Evolutionary conservation across 2,797 vertebrate genomes (phyloP).

Genomic region (Chelon auratus): DNA sequence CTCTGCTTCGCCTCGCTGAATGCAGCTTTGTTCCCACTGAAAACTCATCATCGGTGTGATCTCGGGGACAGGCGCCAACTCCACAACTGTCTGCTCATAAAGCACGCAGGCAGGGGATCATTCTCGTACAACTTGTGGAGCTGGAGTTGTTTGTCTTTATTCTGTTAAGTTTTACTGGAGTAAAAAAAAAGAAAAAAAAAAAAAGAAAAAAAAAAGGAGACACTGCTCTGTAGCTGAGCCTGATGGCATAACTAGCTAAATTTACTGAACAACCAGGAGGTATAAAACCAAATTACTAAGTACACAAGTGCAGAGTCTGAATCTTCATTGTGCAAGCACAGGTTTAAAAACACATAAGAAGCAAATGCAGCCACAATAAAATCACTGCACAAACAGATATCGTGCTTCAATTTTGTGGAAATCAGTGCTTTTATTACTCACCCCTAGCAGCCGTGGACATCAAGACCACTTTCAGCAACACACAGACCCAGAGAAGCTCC

Average conservation of each 20-base stretch:
- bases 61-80: slow-evolving; percentile 67
- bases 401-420: neutral
- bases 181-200: neutral
- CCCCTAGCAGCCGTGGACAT: slow-evolving; percentile 71
- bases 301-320: neutral
- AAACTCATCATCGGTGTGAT: slow-evolving; percentile 70
- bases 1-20: slow-evolving; percentile 69
- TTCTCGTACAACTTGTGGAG: slow-evolving; percentile 14
- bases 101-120: slow-evolving; percentile 47
- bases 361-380: neutral
- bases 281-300: neutral
- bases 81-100: slow-evolving; percentile 50
- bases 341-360: neutral
- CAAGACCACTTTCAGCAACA: slow-evolving; percentile 69
- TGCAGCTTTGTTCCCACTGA: slow-evolving; percentile 70
- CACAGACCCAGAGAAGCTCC: slow-evolving; percentile 60
- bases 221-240: slow-evolving; percentile 7
- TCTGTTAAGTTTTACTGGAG: neutral
- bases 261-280: neutral
- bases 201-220: neutral
- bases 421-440: slow-evolving; percentile 52
- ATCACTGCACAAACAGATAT: neutral
- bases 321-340: neutral
- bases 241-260: neutral
- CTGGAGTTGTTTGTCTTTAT: slow-evolving; percentile 32